A percentile compares a stretch with the other conserved stretches of the same genome.
Conservation (phyloP, 2,113 vertebrate genomes). For the Ptilorrhoa leucosticta region DNA sequence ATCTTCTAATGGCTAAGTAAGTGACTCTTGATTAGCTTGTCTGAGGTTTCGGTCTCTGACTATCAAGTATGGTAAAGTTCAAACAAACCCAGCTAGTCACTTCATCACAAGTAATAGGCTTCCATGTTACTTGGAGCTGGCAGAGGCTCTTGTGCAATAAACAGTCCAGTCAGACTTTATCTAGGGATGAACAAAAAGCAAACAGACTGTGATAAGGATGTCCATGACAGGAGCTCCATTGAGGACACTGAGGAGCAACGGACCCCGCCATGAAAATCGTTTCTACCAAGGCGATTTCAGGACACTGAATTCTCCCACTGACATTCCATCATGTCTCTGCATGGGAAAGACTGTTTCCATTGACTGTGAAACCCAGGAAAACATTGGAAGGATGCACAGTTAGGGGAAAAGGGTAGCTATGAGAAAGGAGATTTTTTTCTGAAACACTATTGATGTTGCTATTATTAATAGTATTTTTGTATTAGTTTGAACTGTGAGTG, state of each 20-base stretch:
- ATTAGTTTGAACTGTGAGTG: neutral
- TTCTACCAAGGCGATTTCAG: neutral
- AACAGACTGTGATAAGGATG: neutral
- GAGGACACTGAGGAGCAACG: neutral
- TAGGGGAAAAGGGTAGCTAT: neutral
- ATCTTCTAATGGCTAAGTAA: neutral
- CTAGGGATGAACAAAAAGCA: neutral
- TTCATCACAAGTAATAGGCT: neutral
- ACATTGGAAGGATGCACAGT: neutral
- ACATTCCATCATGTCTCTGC: neutral
- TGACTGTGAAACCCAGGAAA: neutral
- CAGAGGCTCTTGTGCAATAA: neutral
- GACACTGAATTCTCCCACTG: neutral
- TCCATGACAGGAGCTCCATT: neutral
- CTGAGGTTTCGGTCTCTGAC: neutral
- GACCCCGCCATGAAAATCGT: accelerated
- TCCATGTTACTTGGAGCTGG: neutral
- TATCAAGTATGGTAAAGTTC: neutral
- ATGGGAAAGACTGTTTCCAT: neutral
- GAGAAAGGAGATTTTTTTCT: neutral
- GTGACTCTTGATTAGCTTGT: neutral
- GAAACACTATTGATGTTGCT: neutral
- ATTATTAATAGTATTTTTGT: neutral
- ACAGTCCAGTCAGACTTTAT: neutral
- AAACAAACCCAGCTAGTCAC: neutral